Conservation (phyloP, 1,140 invertebrate species). For the Sarcophaga peregrina region DNA sequence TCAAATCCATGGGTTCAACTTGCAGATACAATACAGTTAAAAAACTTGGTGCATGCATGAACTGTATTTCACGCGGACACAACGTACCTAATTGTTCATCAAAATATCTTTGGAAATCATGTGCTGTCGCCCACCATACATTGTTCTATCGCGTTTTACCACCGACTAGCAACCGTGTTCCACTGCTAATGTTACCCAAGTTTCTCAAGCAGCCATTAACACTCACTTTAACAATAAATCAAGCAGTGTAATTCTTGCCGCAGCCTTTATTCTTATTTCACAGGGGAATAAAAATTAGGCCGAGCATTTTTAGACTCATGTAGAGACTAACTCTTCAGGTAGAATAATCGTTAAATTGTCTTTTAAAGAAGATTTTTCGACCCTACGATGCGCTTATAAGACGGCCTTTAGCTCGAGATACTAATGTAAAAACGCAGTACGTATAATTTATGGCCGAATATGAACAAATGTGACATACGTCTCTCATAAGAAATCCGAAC, state of each 20-base stretch:
- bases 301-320: slow-evolving; percentile 9
- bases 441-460: slow-evolving; percentile 6
- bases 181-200: not conserved
- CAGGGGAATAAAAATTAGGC: not conserved
- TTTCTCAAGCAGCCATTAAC: not conserved
- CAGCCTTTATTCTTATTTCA: not conserved
- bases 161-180: not conserved
- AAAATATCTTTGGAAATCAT: not conserved
- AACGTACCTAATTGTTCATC: not conserved
- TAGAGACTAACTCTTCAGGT: not conserved
- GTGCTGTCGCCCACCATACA: not conserved
- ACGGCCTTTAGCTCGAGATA: slow-evolving; percentile 22
- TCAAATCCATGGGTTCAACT: not conserved
- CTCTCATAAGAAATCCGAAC: not conserved
- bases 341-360: slow-evolving; percentile 26
- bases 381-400: not conserved
- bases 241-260: not conserved
- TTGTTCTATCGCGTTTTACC: not conserved
- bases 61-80: not conserved
- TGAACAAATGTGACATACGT: slow-evolving; percentile 34
- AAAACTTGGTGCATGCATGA: not conserved
- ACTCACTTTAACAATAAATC: not conserved
- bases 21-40: not conserved
- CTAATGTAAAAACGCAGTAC: not conserved
- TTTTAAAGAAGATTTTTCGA: slow-evolving; percentile 4